phyloP scores from a whole-genome alignment of 1,140 invertebrate genomes.

The Drosophila melanica region DNA sequence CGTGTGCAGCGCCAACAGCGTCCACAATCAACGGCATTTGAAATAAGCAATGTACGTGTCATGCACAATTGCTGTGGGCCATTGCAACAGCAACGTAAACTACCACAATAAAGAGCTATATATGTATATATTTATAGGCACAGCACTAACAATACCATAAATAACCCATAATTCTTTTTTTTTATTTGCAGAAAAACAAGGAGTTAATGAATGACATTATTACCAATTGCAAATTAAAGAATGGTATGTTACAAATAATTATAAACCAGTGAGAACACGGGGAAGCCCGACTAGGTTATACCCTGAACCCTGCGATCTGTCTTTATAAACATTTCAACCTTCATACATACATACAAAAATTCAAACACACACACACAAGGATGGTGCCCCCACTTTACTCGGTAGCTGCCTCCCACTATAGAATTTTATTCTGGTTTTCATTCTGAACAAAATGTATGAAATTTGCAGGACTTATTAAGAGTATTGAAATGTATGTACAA shows the following conservation, averaged over 20 bases:
- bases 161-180: conserved; percentile 61
- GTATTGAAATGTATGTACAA: too few relatives aligned
- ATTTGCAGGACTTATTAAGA: too few relatives aligned
- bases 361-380: too few relatives aligned
- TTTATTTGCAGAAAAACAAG: conserved; percentile 88
- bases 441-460: too few relatives aligned
- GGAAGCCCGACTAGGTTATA: neutral
- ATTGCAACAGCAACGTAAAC: conserved; percentile 24
- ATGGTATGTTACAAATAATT: conserved; percentile 84
- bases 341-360: too few relatives aligned
- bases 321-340: too few relatives aligned
- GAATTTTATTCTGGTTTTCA: too few relatives aligned
- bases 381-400: too few relatives aligned
- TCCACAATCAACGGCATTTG: conserved; percentile 65
- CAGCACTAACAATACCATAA: neutral
- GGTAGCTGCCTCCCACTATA: too few relatives aligned
- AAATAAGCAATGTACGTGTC: conserved; percentile 69
- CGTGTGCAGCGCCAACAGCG: conserved; percentile 57
- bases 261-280: neutral
- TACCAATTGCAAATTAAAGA: conserved; percentile 87
- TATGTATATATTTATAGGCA: conserved; percentile 6
- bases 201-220: conserved; percentile 88
- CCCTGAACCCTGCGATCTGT: too few relatives aligned
- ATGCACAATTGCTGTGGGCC: conserved; percentile 36
- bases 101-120: conserved; percentile 5